Base-by-base conservation (phyloP, 2,888 invertebrate genomes). In the Eulithis testata region DNA sequence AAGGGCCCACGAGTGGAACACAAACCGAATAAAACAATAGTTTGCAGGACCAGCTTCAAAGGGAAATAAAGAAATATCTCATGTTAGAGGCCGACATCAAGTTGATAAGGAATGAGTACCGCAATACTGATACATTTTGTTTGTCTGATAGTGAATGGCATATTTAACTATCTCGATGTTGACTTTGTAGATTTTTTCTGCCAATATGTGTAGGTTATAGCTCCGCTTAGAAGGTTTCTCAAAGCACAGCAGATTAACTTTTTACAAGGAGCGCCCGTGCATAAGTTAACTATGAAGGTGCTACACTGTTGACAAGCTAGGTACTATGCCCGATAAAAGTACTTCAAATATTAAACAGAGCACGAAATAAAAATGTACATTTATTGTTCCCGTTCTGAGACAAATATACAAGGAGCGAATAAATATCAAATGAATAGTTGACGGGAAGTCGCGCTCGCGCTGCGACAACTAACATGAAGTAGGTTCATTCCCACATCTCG, bases 21-120 rank as follows among this genome's bases (percentile, higher is more conserved):
- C 71, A 70, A 68, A 70, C 73, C 70, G 69, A 73, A 73, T 72
- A 70, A 70, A 72, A 73, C 70, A 72, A 72, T 73, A 73, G 73
- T 69, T 72, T 12, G 56, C 66, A 47, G 45, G 70, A 64, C 47
- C 61, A 56, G 11, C 57, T 45, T 68, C 69, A 70, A 72, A 72
- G 69, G 58, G 63, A 66, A 54, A 60, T 61, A 59, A 57, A 68
- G 53, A 65, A 63, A 65, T 63, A 69, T 60, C 65, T 66, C 62
- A 59, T 56, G 70, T 66, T 63, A 67, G 64, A 63, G 65, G 63
- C 63, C 11, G 50, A 44, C 43, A 11, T 55, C n/a, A 45, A 14
- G 49, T 49, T 12, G 9, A n/a, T 21, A 9, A 21, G 2, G 4
- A 21, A 4, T 21, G 9, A 8, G 49, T 21, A 21, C 4, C 21